Evolutionary conservation across 30 jellyfish, hydroid and myxozoan genomes (phyloP).

Genomic region (Morbakka virulenta): DNA sequence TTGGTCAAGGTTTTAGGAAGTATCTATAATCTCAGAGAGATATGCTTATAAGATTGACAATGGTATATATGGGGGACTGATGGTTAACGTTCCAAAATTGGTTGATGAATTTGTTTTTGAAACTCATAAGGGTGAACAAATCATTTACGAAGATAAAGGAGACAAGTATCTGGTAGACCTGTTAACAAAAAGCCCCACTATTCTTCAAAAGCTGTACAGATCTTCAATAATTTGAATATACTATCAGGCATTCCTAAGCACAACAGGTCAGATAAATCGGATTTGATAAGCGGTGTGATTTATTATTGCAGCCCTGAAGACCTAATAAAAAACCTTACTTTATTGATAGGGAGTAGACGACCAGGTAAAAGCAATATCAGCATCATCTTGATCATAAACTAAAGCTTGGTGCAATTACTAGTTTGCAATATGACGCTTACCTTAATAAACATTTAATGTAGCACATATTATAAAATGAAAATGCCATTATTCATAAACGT

Average conservation of each 20-base stretch:
- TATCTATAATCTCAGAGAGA: conserved; percentile 1
- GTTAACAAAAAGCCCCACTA: conserved; percentile 18
- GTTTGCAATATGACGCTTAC: conserved; percentile 4
- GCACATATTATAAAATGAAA: no score
- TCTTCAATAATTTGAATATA: conserved; percentile 23
- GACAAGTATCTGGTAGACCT: no score
- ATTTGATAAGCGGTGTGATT: conserved; percentile 1
- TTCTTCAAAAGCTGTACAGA: conserved; percentile 22
- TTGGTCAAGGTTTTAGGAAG: no score
- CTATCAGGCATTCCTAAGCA: conserved; percentile 29
- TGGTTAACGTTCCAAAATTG: conserved; percentile 11
- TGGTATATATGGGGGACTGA: no score
- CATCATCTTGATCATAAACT: neutral
- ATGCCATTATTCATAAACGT: neutral
- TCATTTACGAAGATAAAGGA: no score
- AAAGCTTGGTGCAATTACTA: conserved; percentile 1
- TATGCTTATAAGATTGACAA: conserved; percentile 16
- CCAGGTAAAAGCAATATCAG: conserved; percentile 5
- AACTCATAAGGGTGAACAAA: no score
- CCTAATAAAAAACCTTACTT: conserved; percentile 2
- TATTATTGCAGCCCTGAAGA: conserved; percentile 17
- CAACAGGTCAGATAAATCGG: neutral
- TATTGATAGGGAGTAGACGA: conserved; percentile 10
- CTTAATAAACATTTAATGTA: conserved; percentile 11
- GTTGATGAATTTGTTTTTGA: neutral